These are phyloP conservation scores for Conus canariensis DNA, from an alignment of 2,888 invertebrate genomes.

Conservation along the genomic window DNA sequence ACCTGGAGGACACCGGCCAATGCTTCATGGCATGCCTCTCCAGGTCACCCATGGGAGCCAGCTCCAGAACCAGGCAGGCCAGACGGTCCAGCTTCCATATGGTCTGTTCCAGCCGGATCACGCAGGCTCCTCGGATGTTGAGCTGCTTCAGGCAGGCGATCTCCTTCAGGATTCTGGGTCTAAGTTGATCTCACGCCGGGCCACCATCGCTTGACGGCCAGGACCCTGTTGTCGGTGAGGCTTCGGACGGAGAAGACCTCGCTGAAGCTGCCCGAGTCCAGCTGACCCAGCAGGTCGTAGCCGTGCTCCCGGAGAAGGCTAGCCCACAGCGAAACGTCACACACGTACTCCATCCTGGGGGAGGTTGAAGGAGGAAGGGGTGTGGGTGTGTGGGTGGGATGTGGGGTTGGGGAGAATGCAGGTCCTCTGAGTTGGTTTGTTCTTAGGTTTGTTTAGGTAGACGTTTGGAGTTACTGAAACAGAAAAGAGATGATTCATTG, in stretches of 20 bases:
- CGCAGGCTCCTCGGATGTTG: constrained; percentile 48
- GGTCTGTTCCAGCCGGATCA: constrained; percentile 50
- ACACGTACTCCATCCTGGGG: constrained; percentile 44
- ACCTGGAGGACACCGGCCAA: constrained; percentile 27
- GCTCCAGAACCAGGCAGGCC: constrained; percentile 56
- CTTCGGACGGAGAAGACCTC: constrained; percentile 49
- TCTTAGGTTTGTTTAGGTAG: neutral
- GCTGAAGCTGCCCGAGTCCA: constrained; percentile 54
- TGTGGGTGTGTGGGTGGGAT: too few species aligned
- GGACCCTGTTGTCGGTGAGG: neutral
- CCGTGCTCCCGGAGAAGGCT: constrained; percentile 44
- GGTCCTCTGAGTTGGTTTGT: neutral
- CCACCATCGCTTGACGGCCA: constrained; percentile 53
- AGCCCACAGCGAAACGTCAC: constrained; percentile 42
- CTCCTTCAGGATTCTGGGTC: constrained; percentile 50
- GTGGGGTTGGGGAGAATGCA: neutral
- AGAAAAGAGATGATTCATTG: neutral
- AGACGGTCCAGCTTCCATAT: constrained; percentile 38
- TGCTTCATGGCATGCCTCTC: constrained; percentile 44
- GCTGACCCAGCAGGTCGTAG: constrained; percentile 44
- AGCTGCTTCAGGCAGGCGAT: constrained; percentile 50
- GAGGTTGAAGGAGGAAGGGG: neutral
- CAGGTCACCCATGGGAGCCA: constrained; percentile 53
- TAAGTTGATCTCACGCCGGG: constrained; percentile 40
- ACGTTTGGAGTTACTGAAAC: constrained; percentile 3